Base-by-base conservation (phyloP, 2,888 invertebrate species). In the Elegia similella region DNA sequence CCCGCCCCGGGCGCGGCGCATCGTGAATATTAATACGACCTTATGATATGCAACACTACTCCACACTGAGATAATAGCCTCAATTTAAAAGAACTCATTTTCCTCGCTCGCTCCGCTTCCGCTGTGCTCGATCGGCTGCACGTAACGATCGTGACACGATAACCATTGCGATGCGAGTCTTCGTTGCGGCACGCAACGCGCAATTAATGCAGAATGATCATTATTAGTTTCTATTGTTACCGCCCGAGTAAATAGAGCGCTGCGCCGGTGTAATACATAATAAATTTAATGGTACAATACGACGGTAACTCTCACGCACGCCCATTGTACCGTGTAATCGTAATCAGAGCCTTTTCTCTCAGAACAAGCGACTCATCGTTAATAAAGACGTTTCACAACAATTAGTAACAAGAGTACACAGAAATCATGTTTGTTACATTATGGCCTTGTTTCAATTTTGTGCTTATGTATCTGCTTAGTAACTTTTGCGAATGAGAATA, bases 211-310 rank as follows among this genome's bases (percentile, higher is more conserved):
- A 77, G 75, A 84, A 85, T 78, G 77, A 83, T 83, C 79, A 76
- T 84, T 86, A 86, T 86, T 88, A 80, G 77, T 86, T 86, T 88
- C 86, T 84, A 86, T 86, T 86, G 86, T 88, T 85, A 76, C 82
- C 76, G 78, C 67, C 73, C 71, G 73, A 78, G 75, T 84, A 86
- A 88, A 86, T 87, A 86, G 88, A 88, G 87, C 88, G 80, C 62
- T 84, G 82, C 75, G 73, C 69, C 76, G 63, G 70, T 78, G 80
- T 85, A 86, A 85, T 83, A 83, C 78, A 83, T 82, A 84, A 85
- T 84, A 79, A 74, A 77, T 80, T 82, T 77, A 80, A 80, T 80
- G 73, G 79, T 73, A 80, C 80, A 78, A 74, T 70, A 70, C 76
- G 75, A 34, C 50, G 74, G 70, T 71, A 78, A 82, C 81, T 88